These are phyloP conservation scores for Liposcelis brunnea DNA, from an alignment of 2,888 invertebrate species.

Conservation along the genomic window DNA sequence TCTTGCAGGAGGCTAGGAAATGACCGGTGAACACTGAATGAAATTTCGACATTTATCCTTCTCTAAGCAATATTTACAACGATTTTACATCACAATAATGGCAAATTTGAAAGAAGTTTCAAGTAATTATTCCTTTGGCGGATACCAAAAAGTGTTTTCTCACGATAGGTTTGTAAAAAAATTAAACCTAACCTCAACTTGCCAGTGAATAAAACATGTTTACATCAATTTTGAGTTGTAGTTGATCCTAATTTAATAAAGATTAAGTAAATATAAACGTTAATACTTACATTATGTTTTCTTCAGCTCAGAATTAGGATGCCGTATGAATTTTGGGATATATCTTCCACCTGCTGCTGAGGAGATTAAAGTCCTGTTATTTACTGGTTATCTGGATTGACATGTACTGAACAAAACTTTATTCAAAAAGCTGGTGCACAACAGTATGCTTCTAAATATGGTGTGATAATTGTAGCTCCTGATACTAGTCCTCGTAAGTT, in stretches of 20 bases:
- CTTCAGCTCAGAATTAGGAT: slow-evolving; percentile 51
- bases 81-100: slow-evolving; percentile 24
- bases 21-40: too few relatives aligned
- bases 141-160: slow-evolving; percentile 66
- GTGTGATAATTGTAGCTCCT: slow-evolving; percentile 76
- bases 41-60: too few relatives aligned
- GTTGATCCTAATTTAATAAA: too few relatives aligned
- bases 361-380: slow-evolving; percentile 53
- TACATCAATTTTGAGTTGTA: too few relatives aligned
- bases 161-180: slow-evolving; percentile 44
- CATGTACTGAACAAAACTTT: slow-evolving; percentile 91
- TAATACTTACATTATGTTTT: slow-evolving; percentile 9
- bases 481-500: slow-evolving; percentile 74
- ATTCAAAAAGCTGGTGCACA: slow-evolving; percentile 92
- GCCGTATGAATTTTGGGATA: slow-evolving; percentile 85
- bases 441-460: slow-evolving; percentile 68
- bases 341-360: slow-evolving; percentile 68
- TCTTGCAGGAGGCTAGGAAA: too few relatives aligned
- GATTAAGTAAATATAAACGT: background rate
- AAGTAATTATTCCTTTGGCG: slow-evolving; percentile 59
- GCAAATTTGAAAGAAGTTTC: slow-evolving; percentile 40
- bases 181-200: background rate
- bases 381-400: slow-evolving; percentile 82
- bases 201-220: too few relatives aligned
- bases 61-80: too few relatives aligned